Conservation (phyloP, 2,113 vertebrate species). For the Hypocryptadius cinnamomeus region DNA sequence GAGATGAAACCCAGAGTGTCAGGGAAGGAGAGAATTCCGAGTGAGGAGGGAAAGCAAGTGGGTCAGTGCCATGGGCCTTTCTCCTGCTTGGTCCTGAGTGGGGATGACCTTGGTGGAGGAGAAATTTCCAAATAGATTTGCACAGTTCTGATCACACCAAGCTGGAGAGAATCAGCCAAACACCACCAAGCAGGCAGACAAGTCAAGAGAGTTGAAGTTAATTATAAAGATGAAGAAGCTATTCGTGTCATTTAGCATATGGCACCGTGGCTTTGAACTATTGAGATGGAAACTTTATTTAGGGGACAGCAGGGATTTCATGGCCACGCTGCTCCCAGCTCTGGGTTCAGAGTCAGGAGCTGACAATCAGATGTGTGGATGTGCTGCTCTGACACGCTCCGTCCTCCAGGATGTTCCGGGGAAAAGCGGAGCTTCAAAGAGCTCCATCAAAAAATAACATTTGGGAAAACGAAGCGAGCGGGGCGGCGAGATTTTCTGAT, state of each 20-base stretch:
- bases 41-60: not conserved
- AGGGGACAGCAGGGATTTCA: not conserved
- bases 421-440: not conserved
- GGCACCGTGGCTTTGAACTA: not conserved
- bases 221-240: not conserved
- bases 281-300: not conserved
- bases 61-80: not conserved
- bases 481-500: not conserved
- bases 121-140: not conserved
- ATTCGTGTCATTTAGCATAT: not conserved
- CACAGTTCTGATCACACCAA: not conserved
- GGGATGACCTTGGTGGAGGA: not conserved
- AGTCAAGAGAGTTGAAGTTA: not conserved
- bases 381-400: not conserved
- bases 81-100: not conserved
- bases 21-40: not conserved
- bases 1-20: not conserved
- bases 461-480: not conserved
- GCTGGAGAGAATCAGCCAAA: not conserved
- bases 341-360: not conserved
- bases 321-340: accelerated
- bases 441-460: not conserved
- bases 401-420: not conserved
- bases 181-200: not conserved
- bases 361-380: not conserved